Evolutionary conservation across 2,888 invertebrate genomes (phyloP), one percentile per base, ranked within the genome.

Genomic region (Diarsia rubi): DNA sequence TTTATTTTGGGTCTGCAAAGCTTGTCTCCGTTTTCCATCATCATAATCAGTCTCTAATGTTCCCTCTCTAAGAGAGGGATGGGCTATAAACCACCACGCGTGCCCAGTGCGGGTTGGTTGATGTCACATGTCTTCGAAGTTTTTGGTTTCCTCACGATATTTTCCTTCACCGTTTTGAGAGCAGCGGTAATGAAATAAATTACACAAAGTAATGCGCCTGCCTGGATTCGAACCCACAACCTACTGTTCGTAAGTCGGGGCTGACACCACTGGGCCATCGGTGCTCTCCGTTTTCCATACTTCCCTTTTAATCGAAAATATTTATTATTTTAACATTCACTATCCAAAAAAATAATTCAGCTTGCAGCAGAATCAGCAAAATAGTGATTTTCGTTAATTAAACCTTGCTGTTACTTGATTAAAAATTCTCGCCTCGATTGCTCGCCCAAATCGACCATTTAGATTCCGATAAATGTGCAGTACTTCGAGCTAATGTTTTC

Each of bases 401-500:
- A 75, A 24, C 19, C 31, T 1, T n/a, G 21, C 67, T 63, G 75
- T 81, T 81, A 81, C 76, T 65, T 75, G 63, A 78, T 78, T 75
- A 78, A 79, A 78, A 78, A 0, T n/a, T 65, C 52, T 75, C 59
- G 54, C 45, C 24, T 31, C 44, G 44, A 62, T 62, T 16, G 16
- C 3, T 42, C 14, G 8, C 19, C 64, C 19, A 79, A 79, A 79
- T 76, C 59, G 60, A 81, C 31, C 31, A 81, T 75, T 62, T 12
- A 31, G 65, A 75, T 37, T 62, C 69, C 24, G 42, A 69, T n/a
- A 69, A 67, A 69, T 63, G 27, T 52, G n/a, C 21, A 14, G 47
- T 49, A n/a, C 37, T 64, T 21, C 31, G 9, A 52, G 27, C 19
- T 70, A 70, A 68, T 77, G 37, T 24, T 52, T 67, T 42, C 11